Evolutionary conservation across 2,797 vertebrate genomes (phyloP).

Genomic region (Epinephelus coioides): DNA sequence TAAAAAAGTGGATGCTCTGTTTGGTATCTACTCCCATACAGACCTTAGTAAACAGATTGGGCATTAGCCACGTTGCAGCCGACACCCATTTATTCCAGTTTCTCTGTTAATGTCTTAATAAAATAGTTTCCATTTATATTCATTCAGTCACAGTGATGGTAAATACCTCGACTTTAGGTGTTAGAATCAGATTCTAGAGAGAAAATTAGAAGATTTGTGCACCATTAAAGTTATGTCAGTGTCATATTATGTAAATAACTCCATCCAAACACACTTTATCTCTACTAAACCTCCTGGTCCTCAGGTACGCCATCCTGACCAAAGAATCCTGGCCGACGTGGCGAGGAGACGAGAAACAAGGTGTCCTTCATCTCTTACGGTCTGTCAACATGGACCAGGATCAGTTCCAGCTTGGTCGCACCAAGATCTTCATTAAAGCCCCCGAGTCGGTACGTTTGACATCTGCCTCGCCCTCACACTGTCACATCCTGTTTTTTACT

Average conservation of each 20-base stretch:
- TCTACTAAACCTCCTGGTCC: constrained; percentile 2
- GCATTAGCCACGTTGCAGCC: not conserved
- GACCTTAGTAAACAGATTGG: not conserved
- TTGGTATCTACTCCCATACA: not conserved
- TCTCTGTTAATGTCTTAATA: not conserved
- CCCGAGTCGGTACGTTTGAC: constrained; percentile 92
- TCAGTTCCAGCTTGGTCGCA: constrained; percentile 95
- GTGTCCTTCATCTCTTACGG: constrained; percentile 93
- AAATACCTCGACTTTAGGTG: not conserved
- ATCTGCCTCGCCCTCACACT: not conserved
- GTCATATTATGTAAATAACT: not conserved
- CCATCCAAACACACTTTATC: not conserved
- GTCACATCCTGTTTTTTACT: not conserved
- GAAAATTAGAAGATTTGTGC: not conserved
- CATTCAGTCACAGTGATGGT: too few species aligned
- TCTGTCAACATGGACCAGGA: constrained; percentile 97
- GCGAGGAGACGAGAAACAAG: constrained; percentile 96
- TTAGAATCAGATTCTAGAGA: not conserved
- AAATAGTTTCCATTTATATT: too few species aligned
- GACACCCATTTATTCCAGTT: not conserved
- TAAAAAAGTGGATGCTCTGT: too few species aligned
- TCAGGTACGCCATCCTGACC: constrained; percentile 96
- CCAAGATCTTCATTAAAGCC: constrained; percentile 97
- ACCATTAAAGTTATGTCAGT: not conserved
- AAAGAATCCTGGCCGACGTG: constrained; percentile 97